Conservation (phyloP, 2,113 vertebrate genomes). For the Rhinolophus ferrumequinum region DNA sequence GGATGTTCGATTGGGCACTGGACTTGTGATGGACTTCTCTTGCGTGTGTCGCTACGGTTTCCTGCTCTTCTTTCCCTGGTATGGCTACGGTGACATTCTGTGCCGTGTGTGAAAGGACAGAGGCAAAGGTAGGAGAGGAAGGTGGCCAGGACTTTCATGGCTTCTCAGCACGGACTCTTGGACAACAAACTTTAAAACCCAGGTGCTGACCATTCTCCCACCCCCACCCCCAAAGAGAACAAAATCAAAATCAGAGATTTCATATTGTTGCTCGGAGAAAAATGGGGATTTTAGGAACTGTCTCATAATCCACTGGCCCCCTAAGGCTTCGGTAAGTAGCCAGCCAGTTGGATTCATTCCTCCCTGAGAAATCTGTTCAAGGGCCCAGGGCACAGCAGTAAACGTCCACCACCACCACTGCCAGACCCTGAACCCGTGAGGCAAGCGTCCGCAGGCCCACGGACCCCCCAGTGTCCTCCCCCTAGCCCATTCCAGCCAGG, state of each 20-base stretch:
- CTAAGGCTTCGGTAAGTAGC: neutral
- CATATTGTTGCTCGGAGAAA: neutral
- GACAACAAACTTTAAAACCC: neutral
- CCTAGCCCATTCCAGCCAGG: too few relatives aligned
- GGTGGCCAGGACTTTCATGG: neutral
- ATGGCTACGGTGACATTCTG: rapidly evolving
- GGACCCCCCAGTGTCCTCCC: rapidly evolving
- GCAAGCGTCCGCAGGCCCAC: neutral
- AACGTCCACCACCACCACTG: rapidly evolving
- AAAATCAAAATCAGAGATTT: neutral
- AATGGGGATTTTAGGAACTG: neutral
- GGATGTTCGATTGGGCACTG: rapidly evolving
- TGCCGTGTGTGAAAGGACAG: neutral
- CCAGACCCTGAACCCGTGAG: neutral
- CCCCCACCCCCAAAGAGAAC: neutral
- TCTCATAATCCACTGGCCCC: neutral
- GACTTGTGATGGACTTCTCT: rapidly evolving
- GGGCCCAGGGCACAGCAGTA: rapidly evolving
- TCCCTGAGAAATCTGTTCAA: neutral
- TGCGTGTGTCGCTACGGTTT: rapidly evolving
- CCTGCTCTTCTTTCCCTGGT: neutral
- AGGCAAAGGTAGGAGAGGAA: rapidly evolving
- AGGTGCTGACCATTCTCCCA: neutral
- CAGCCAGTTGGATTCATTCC: neutral
- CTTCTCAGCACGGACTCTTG: neutral